Conservation (phyloP, 2,113 vertebrate genomes). For the Panthera leo region DNA sequence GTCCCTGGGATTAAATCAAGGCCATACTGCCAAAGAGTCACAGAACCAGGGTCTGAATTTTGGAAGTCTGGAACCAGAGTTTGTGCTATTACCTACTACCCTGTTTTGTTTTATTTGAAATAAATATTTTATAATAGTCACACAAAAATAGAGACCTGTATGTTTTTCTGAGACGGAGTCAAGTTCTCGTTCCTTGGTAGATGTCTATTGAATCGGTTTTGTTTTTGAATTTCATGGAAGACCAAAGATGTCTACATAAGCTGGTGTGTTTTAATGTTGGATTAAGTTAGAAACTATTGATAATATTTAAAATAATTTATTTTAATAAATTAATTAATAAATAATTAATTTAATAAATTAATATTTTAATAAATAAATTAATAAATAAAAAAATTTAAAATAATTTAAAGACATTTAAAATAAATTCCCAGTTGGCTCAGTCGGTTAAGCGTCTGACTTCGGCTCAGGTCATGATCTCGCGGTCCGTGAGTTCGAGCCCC, state of each 20-base stretch:
- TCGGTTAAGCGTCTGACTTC: too few relatives aligned
- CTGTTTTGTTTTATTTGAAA: constrained; percentile 24
- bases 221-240: background rate
- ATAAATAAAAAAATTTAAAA: too few relatives aligned
- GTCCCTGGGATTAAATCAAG: background rate
- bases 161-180: background rate
- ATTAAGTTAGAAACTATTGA: background rate
- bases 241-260: background rate
- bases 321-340: too few relatives aligned
- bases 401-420: background rate
- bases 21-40: too few relatives aligned
- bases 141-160: background rate
- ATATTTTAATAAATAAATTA: too few relatives aligned
- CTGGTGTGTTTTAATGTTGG: background rate
- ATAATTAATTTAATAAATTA: too few relatives aligned
- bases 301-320: too few relatives aligned
- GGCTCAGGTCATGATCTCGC: too few relatives aligned
- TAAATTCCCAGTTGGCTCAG: background rate
- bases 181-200: background rate
- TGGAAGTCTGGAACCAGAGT: background rate
- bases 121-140: background rate
- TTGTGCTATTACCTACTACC: background rate
- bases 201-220: background rate
- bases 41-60: background rate
- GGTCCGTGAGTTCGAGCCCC: too few relatives aligned